Base-by-base conservation (phyloP, 64 coral and sea anemone species). In the Montipora sp. region DNA sequence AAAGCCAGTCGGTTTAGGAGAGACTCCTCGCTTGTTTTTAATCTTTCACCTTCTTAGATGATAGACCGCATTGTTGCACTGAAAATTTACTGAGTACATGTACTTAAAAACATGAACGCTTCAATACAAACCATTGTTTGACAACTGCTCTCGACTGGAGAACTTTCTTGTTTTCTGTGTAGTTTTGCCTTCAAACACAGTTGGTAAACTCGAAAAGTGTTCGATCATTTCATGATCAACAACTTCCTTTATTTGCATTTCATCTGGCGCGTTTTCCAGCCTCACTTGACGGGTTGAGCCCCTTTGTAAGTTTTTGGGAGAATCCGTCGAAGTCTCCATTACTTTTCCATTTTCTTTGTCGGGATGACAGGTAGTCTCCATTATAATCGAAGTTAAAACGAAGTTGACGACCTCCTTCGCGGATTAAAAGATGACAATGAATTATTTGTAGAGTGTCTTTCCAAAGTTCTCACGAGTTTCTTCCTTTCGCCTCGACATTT, bases 111-210 rank as follows among this genome's bases (percentile, higher is more conserved):
- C 53, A 11, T 11, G 11, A 57, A 11, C 53, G 53, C 53, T 57
- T 6, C 27, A 22, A 50, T 18, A 71, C 82, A 71, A 23, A 85
- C 82, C 63, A n/a, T 23, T 48, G 20, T 67, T 51, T 71, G 82
- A 71, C 19, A 70, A 72, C 27, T 85, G 65, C 45, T 85, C 82
- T 27, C 66, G 61, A 50, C 3, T n/a, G 8, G 61, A 70, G 19
- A 71, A 43, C 19, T 72, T 85, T 71, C 63, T 21, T 22, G 68
- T 46, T 12, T 67, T 69, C 15, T 48, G 1, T 11, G 82, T 48
- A 18, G 66, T 85, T 19, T 70, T 85, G 5, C 18, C 82, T 15
- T 85, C 82, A 72, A 85, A 85, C 46, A 85, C 82, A 48, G 82
- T 85, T 9, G 82, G 82, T 14, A 85, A 68, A 51, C 59, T 48